Conservation (phyloP, 2,888 invertebrate genomes). For the Leptura quadrifasciata region DNA sequence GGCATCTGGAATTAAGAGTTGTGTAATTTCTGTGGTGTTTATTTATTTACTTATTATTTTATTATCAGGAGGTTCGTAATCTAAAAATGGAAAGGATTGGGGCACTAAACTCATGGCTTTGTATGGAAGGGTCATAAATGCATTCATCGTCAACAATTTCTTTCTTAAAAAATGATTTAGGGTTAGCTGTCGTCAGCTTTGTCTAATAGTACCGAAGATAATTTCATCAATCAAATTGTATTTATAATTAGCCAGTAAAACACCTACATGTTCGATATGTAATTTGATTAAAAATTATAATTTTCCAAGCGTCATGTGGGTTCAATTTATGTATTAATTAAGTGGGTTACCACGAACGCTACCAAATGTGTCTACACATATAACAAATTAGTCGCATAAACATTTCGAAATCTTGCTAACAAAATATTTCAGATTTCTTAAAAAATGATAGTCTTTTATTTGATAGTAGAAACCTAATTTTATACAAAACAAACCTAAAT, state of each 20-base stretch:
- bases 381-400: not conserved
- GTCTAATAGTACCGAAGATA: no score
- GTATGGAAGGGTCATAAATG: no score
- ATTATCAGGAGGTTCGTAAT: no score
- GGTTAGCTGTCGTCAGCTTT: no score
- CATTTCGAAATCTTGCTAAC: not conserved
- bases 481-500: not conserved
- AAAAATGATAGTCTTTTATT: not conserved
- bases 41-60: no score
- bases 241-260: not conserved
- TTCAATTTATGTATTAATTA: not conserved
- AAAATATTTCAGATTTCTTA: not conserved
- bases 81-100: no score
- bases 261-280: not conserved
- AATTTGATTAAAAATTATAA: not conserved
- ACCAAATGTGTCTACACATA: not conserved
- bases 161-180: no score
- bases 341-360: not conserved
- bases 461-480: not conserved
- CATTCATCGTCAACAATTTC: no score
- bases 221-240: not conserved
- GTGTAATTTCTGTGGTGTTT: no score
- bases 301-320: not conserved
- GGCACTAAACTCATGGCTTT: no score
- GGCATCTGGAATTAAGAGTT: no score